A percentile compares a stretch with the other conserved stretches of the same genome.
phyloP scores from a whole-genome alignment of 2,888 invertebrate genomes.

The Punctoribates punctum region DNA sequence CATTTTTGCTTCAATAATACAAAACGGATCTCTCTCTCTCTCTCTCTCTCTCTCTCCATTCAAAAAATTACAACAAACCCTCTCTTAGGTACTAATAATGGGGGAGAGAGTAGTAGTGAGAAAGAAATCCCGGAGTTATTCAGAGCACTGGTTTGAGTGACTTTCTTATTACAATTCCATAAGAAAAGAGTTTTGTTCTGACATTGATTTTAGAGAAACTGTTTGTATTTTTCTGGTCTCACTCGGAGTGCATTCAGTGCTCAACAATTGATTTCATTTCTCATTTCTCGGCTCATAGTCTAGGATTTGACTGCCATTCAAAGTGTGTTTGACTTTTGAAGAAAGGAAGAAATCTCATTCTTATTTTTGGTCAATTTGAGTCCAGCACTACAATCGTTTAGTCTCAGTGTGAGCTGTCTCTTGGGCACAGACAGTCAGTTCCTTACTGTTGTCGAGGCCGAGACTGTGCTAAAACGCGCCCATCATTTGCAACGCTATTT shows the following conservation, averaged over 20 bases:
- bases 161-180: too few relatives aligned
- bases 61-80: too few relatives aligned
- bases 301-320: background rate
- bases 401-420: background rate
- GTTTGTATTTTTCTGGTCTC: background rate
- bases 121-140: too few relatives aligned
- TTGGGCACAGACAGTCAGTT: background rate
- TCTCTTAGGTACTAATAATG: too few relatives aligned
- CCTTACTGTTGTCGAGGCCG: background rate
- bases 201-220: background rate
- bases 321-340: background rate
- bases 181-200: background rate
- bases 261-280: background rate
- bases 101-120: too few relatives aligned
- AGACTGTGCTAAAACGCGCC: background rate
- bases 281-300: too few relatives aligned
- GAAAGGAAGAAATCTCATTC: background rate
- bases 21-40: background rate
- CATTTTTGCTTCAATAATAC: background rate
- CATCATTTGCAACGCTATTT: slow-evolving; percentile 5
- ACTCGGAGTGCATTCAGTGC: background rate
- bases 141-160: too few relatives aligned
- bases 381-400: background rate
- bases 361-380: background rate
- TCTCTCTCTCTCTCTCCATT: background rate